Percentiles rank a stretch among this genome's conserved stretches.
These are phyloP conservation scores for Vulpes ferrilata DNA, from an alignment of 2,113 vertebrate species.

Conservation along the genomic window DNA sequence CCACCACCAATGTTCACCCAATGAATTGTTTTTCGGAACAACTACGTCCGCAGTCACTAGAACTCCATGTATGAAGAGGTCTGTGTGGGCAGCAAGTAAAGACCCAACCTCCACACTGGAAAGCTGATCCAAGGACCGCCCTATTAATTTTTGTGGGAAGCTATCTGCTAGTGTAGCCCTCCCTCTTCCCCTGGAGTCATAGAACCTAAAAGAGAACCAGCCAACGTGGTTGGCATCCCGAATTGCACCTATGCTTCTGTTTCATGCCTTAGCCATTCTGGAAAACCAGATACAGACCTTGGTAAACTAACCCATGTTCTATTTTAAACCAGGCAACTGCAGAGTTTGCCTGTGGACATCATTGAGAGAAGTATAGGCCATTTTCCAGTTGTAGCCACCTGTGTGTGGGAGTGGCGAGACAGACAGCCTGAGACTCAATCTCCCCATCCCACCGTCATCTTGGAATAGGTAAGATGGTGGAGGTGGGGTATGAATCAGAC, in stretches of 20 bases:
- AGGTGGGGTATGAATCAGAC: not conserved
- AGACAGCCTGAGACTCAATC: not conserved
- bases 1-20: not conserved
- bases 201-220: not conserved
- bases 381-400: not conserved
- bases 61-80: not conserved
- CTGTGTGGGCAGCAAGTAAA: not conserved
- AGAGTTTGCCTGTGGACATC: not conserved
- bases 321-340: not conserved
- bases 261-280: not conserved
- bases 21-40: not conserved
- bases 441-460: not conserved
- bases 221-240: not conserved
- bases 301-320: not conserved
- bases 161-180: not conserved
- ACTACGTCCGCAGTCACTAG: not conserved
- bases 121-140: not conserved
- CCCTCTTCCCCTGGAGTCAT: not conserved
- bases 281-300: not conserved
- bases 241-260: not conserved
- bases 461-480: not conserved
- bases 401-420: not conserved
- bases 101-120: not conserved
- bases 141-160: not conserved
- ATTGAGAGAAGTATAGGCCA: not conserved